These are phyloP conservation scores for Philypnodon macrostomus DNA, from an alignment of 2,797 vertebrate genomes.

Conservation along the genomic window DNA sequence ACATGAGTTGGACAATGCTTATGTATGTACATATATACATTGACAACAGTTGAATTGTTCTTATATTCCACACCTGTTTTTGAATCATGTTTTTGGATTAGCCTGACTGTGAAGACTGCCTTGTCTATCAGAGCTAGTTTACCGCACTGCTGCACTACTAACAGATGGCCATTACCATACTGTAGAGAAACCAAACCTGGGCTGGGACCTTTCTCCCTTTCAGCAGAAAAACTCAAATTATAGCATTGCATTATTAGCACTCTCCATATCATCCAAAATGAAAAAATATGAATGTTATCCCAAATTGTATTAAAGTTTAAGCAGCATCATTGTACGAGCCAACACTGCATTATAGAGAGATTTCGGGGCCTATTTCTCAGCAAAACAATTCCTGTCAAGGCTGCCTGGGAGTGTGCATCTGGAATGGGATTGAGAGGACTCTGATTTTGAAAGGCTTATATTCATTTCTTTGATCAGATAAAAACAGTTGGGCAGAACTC, in stretches of 20 bases:
- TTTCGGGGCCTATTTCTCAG: constrained; percentile 24
- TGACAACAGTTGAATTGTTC: constrained; percentile 25
- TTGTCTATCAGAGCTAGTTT: constrained; percentile 70
- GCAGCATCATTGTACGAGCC: constrained; percentile 34
- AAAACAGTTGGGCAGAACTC: constrained; percentile 31
- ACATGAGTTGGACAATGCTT: too few species aligned
- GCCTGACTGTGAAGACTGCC: constrained; percentile 26
- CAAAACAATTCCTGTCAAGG: constrained; percentile 42
- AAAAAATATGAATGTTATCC: constrained; percentile 43
- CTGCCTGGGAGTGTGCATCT: constrained; percentile 32
- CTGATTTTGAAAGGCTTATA: constrained; percentile 43
- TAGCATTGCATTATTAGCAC: constrained; percentile 30
- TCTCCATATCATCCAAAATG: constrained; percentile 36
- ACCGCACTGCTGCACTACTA: constrained; percentile 66
- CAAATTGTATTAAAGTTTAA: constrained; percentile 47
- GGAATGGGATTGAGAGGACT: constrained; percentile 37
- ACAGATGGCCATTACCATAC: constrained; percentile 74
- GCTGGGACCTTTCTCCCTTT: constrained; percentile 36
- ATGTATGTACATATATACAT: too few species aligned
- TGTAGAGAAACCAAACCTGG: constrained; percentile 45
- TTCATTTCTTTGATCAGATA: constrained; percentile 49
- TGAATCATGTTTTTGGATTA: constrained; percentile 11
- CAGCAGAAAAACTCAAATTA: constrained; percentile 28
- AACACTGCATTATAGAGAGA: constrained; percentile 33
- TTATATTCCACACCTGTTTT: constrained; percentile 6